phyloP scores from a whole-genome alignment of 2,888 invertebrate genomes.

The Ernsta delagoae region DNA sequence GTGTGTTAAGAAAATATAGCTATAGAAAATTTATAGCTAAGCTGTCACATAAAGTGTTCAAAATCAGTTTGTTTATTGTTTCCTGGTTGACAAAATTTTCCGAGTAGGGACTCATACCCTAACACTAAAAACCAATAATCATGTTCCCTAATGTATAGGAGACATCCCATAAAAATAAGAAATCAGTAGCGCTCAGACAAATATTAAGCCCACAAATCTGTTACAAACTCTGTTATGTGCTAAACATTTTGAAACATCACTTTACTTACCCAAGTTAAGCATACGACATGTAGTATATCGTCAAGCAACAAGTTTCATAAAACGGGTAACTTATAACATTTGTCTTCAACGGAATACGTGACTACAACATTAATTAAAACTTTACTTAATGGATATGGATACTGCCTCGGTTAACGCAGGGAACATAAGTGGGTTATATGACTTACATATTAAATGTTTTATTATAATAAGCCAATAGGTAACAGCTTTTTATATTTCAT shows the following conservation, averaged over 20 bases:
- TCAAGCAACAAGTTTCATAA: slow-evolving; percentile 35
- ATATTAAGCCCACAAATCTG: background rate
- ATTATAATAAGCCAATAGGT: no score
- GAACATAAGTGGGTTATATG: slow-evolving; percentile 5
- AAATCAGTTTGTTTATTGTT: no score
- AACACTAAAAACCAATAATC: no score
- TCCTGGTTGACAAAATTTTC: no score
- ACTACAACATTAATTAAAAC: slow-evolving; percentile 36
- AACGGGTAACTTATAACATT: slow-evolving; percentile 30
- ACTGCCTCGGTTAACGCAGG: background rate
- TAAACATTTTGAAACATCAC: slow-evolving; percentile 17
- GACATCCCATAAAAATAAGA: no score
- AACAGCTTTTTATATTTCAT: no score
- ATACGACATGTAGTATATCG: background rate
- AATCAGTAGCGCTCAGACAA: background rate
- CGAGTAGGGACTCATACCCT: no score
- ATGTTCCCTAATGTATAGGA: no score
- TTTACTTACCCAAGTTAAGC: slow-evolving; percentile 6
- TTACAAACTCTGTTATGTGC: background rate
- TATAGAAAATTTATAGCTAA: no score
- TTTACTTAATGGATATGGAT: slow-evolving; percentile 29
- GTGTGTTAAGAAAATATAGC: no score
- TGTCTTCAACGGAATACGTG: slow-evolving; percentile 34
- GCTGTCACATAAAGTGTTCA: no score
- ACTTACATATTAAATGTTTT: no score